These are phyloP conservation scores for Entosphenus tridentatus DNA, from an alignment of 2,113 vertebrate genomes.

Conservation along the genomic window DNA sequence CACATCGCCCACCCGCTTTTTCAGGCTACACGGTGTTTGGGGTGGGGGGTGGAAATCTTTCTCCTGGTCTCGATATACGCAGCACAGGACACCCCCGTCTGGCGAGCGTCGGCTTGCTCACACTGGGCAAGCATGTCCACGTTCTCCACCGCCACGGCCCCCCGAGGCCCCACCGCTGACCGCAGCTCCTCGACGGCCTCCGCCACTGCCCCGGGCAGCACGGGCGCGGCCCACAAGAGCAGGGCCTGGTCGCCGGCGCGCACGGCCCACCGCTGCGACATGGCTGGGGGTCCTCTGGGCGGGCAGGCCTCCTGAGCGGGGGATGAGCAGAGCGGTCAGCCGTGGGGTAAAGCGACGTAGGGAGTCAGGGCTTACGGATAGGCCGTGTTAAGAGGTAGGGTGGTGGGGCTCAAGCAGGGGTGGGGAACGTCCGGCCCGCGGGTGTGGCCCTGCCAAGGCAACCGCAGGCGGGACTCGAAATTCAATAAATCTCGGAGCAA, in stretches of 20 bases:
- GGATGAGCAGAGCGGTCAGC: too few species aligned
- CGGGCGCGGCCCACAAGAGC: slow-evolving; percentile 42
- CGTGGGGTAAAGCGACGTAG: too few species aligned
- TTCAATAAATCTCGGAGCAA: too few species aligned
- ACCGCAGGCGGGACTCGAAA: too few species aligned
- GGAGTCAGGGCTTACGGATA: too few species aligned
- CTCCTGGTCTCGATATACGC: background rate
- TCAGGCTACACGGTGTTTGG: background rate
- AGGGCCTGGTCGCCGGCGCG: slow-evolving; percentile 34
- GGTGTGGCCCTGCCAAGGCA: too few species aligned
- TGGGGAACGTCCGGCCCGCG: too few species aligned
- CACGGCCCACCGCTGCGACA: too few species aligned
- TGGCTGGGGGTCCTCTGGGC: too few species aligned
- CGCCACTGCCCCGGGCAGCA: slow-evolving; percentile 22
- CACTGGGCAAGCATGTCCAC: slow-evolving; percentile 37
- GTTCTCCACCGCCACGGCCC: slow-evolving; percentile 42
- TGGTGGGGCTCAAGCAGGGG: too few species aligned
- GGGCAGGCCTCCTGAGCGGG: too few species aligned
- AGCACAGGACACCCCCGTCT: background rate
- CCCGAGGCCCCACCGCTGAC: slow-evolving; percentile 22
- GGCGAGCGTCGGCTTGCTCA: slow-evolving; percentile 19
- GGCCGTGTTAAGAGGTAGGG: too few species aligned
- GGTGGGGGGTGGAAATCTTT: background rate
- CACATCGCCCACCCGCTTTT: background rate
- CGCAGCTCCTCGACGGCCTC: slow-evolving; percentile 28